Percentiles rank a stretch among this genome's conserved stretches.
phyloP scores from a whole-genome alignment of 2,888 invertebrate species.

The Megastigmus dorsalis region DNA sequence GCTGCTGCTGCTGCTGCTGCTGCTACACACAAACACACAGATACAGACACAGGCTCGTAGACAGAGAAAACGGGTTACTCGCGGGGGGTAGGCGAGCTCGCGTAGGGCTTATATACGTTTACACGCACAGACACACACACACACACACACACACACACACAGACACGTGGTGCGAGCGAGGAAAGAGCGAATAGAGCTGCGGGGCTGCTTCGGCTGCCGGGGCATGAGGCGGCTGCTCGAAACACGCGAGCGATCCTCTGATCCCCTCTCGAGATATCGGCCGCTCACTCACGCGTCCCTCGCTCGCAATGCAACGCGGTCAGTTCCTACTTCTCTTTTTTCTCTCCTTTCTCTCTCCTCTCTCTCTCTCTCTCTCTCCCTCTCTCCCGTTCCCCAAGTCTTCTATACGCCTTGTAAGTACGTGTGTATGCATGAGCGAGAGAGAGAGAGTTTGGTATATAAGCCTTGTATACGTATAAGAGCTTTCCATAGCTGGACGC shows the following conservation, averaged over 20 bases:
- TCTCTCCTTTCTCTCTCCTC: constrained; percentile 22
- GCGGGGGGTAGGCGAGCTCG: constrained; percentile 43
- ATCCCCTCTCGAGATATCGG: constrained; percentile 74
- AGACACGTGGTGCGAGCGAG: constrained; percentile 60
- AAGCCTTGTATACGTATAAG: too few relatives aligned
- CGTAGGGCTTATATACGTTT: neutral
- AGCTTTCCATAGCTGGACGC: too few relatives aligned
- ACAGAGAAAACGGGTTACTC: too few relatives aligned
- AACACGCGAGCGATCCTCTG: constrained; percentile 74
- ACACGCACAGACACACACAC: too few relatives aligned
- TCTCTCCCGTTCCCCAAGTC: constrained; percentile 17
- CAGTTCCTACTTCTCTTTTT: constrained; percentile 54
- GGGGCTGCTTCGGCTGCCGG: too few relatives aligned
- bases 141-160: neutral
- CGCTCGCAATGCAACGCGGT: constrained; percentile 64
- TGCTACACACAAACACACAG: neutral
- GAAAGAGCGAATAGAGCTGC: constrained; percentile 64
- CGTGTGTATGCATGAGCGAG: too few relatives aligned
- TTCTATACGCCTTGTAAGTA: too few relatives aligned
- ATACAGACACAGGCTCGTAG: constrained; percentile 1
- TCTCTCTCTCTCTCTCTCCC: constrained; percentile 28
- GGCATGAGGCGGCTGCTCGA: constrained; percentile 69
- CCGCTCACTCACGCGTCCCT: constrained; percentile 73
- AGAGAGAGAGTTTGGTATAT: neutral
- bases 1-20: too few relatives aligned